Percentiles rank a stretch among this genome's conserved stretches.
These are phyloP conservation scores for Karalla daura DNA, from an alignment of 2,797 vertebrate species.

Conservation along the genomic window DNA sequence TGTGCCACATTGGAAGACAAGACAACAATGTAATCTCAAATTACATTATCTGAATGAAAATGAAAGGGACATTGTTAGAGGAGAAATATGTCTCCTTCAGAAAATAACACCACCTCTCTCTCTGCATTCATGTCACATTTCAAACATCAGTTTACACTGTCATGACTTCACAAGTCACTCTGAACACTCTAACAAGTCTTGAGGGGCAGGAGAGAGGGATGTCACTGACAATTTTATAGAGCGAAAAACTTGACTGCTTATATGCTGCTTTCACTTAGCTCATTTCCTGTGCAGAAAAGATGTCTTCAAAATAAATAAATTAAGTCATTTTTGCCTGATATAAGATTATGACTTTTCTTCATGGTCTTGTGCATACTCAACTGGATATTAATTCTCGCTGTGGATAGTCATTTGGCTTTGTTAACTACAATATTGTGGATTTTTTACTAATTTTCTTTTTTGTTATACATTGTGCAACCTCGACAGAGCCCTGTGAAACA, in stretches of 20 bases:
- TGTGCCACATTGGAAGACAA: conserved; percentile 63
- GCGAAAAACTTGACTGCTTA: conserved; percentile 59
- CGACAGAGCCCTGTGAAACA: conserved; percentile 5
- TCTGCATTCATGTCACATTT: conserved; percentile 69
- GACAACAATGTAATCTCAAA: conserved; percentile 66
- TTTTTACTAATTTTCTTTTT: conserved; percentile 20
- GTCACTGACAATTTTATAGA: conserved; percentile 63
- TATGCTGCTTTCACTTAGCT: conserved; percentile 52
- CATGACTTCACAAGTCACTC: conserved; percentile 61
- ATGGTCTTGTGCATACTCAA: conserved; percentile 9
- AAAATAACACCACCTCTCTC: conserved; percentile 43
- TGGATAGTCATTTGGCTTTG: not conserved
- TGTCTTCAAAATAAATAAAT: not conserved
- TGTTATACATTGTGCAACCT: conserved; percentile 8
- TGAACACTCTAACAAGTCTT: conserved; percentile 72
- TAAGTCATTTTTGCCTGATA: too few relatives aligned
- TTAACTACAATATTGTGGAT: not conserved
- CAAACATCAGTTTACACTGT: conserved; percentile 65
- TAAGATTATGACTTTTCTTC: conserved; percentile 22
- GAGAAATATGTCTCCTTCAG: conserved; percentile 47
- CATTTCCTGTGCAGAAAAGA: conserved; percentile 40
- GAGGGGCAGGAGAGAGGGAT: conserved; percentile 60
- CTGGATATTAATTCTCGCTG: conserved; percentile 5
- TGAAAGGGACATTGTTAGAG: conserved; percentile 55
- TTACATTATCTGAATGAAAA: conserved; percentile 64